Base-by-base conservation (phyloP, 2,113 vertebrate genomes). In the Ciconia maguari region DNA sequence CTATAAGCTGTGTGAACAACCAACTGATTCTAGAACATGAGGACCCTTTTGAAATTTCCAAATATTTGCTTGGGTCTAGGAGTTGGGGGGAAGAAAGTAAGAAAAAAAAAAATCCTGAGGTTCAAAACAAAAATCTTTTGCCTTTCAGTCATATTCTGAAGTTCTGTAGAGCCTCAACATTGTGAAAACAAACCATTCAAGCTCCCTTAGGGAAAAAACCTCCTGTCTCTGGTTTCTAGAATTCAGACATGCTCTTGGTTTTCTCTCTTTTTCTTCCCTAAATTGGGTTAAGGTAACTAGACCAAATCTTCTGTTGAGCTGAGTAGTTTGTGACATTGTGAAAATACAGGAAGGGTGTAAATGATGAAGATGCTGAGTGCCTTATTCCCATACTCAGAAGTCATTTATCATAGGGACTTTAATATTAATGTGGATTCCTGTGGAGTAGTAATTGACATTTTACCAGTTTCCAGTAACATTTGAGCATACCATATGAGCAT, bases 161-260 rank as follows among this genome's bases (percentile, higher is more conserved):
- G 10, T 46, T 74, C 34, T 91, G 6, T 17, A 58, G 36, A 76
- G 34, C 19, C 3, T 75, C 20, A 38, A 26, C 8, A 10, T 2
- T 41, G 6, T 42, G 24, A 44, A 81, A 85, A 32, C 13, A 64
- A 71, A 38, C 5, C 10, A 9, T 42, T 46, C 16, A 36, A 29
- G 7, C 3, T 48, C 11, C 13, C 1, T 52, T 66, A 60, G n/a
- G 17, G 48, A 69, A 44, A 70, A 55, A 20, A 0, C 2, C 2
- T 68, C 6, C 30, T 51, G 7, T 55, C 8, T 36, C 38, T 71
- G 19, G 1, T 54, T 83, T 83, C 18, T 86, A 13, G 9, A 66
- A 58, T 64, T 88, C 24, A 72, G 29, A 12, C 4, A 34, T 82
- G 21, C 17, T 46, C 21, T 49, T 78, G 11, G 16, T 51, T 87